These are phyloP conservation scores for Anticlea derivata DNA, from an alignment of 2,888 invertebrate species.

Conservation along the genomic window DNA sequence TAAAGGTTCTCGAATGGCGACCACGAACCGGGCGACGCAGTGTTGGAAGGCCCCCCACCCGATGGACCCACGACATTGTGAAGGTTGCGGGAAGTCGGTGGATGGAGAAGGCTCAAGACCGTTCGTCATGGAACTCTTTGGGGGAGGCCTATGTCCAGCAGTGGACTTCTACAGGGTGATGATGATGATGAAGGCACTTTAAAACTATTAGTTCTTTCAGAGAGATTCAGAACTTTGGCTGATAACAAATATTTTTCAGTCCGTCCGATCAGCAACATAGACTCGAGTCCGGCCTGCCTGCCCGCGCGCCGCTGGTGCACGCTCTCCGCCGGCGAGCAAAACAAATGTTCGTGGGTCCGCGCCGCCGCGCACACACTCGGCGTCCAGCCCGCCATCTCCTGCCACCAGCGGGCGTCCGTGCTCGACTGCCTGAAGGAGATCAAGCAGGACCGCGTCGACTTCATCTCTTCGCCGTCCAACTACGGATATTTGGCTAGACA, in stretches of 20 bases:
- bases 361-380: constrained; percentile 82
- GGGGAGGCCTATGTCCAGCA: no score
- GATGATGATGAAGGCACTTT: no score
- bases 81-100: no score
- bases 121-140: no score
- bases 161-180: no score
- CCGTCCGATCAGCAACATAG: constrained; percentile 53
- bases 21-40: no score
- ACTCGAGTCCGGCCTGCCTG: constrained; percentile 54
- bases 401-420: constrained; percentile 64
- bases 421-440: constrained; percentile 84
- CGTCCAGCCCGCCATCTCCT: constrained; percentile 83
- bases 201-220: no score
- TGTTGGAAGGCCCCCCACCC: no score
- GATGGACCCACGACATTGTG: no score
- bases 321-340: constrained; percentile 71
- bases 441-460: constrained; percentile 75
- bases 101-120: no score
- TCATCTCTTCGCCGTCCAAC: constrained; percentile 85
- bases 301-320: constrained; percentile 85
- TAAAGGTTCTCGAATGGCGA: no score
- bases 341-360: constrained; percentile 85
- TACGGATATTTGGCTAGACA: constrained; percentile 85
- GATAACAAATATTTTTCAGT: constrained; percentile 45
- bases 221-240: no score